Base-by-base conservation (phyloP, 92 coral and sea anemone species). In the Nematostella vectensis region DNA sequence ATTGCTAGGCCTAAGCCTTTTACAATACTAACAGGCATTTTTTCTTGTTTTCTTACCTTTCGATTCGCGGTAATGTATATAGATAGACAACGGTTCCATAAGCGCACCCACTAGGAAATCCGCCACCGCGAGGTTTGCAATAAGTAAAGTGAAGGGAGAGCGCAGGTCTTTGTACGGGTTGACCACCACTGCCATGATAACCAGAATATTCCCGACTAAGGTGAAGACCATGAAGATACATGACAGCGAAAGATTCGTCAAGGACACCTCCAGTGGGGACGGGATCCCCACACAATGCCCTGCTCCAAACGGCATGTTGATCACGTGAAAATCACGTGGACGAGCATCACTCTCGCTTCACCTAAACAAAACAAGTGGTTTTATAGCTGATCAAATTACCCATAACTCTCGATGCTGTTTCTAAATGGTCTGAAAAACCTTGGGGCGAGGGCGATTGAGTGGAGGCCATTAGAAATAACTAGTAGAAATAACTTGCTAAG, bases 261-360 rank as follows among this genome's bases (percentile, higher is more conserved):
- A 20, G 17, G 95, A 67, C 10, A 80, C 81, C 50, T 85, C 95
- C 33, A 47, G 58, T 2, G 95, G 95, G 10, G 95, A 88, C 88
- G 66, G 42, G 55, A 85, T 78, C 1, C 83, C 88, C 2, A 28
- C 71, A 57, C 95, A 85, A 53, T 68, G 95, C 13, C 73, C 76
- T 21, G 68, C 68, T n/a, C 88, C 95, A 25, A 85, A 78, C 31
- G 74, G 51, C 88, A 80, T 81, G 16, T 25, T 55, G 59, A 20
- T 31, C 0, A 16, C 49, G 51, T 45, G 51, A 45, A 45, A 45
- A 15, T 6, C 40, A 15, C 40, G 40, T 33, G 40, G 8, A 6
- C 40, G 40, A 15, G 40, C 8, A 33, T 33, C n/a, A n/a, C n/a
- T n/a, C n/a, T n/a, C n/a, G n/a, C n/a, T n/a, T n/a, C n/a, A n/a